These are phyloP conservation scores for Barnardius zonarius DNA, from an alignment of 2,113 vertebrate species.

Conservation along the genomic window DNA sequence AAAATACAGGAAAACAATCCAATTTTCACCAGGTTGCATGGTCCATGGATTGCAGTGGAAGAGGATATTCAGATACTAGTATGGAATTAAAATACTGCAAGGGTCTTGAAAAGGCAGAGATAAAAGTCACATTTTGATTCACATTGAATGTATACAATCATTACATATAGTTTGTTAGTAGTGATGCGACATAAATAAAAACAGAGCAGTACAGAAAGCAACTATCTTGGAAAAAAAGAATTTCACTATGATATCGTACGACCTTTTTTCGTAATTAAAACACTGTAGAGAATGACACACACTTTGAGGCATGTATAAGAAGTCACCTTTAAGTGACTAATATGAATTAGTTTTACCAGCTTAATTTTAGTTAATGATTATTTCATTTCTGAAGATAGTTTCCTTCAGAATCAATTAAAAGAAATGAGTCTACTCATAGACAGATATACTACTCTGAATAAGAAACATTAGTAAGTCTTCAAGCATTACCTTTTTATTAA, in stretches of 20 bases:
- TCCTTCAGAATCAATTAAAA: background rate
- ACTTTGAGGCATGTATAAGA: background rate
- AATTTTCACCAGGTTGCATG: background rate
- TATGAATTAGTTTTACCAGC: background rate
- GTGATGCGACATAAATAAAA: background rate
- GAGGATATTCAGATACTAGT: background rate
- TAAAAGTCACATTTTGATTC: background rate
- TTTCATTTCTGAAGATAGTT: background rate
- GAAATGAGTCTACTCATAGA: background rate
- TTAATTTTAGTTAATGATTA: background rate
- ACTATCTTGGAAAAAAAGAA: background rate
- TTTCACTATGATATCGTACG: background rate
- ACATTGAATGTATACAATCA: background rate
- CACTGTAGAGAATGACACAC: background rate
- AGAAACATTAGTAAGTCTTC: background rate
- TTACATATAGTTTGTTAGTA: background rate
- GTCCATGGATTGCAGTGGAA: background rate
- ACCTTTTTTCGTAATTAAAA: background rate
- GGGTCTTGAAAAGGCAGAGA: background rate
- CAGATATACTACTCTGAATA: background rate
- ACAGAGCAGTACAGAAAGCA: background rate
- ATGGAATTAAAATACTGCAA: background rate
- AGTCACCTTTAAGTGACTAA: background rate
- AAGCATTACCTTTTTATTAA: background rate
- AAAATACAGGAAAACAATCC: constrained; percentile 11